Conservation (phyloP, 2,888 invertebrate species). For the Nymphalis c-album region DNA sequence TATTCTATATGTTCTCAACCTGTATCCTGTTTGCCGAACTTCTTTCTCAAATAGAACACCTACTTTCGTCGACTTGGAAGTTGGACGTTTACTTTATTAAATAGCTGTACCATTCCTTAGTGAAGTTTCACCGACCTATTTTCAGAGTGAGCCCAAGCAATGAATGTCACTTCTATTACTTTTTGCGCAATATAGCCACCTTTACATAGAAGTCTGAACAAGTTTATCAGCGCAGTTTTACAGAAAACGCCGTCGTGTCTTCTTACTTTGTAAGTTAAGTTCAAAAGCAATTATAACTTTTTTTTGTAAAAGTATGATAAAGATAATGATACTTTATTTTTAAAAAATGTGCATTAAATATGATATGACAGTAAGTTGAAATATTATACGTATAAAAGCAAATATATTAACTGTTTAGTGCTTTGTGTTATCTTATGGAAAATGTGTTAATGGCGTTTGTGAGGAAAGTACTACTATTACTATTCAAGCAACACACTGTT, state of each 20-base stretch:
- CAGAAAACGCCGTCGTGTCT: constrained; percentile 19
- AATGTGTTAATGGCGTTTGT: constrained; percentile 17
- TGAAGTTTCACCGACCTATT: constrained; percentile 52
- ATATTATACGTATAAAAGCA: neutral
- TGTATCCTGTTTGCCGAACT: constrained; percentile 40
- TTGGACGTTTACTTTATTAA: constrained; percentile 55
- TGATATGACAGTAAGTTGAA: no score
- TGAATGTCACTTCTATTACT: constrained; percentile 43
- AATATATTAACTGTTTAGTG: neutral
- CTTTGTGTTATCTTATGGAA: constrained; percentile 6
- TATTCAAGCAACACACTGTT: constrained; percentile 19
- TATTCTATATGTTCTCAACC: constrained; percentile 14
- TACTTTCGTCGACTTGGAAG: constrained; percentile 47
- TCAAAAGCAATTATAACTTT: constrained; percentile 26
- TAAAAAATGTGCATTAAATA: no score
- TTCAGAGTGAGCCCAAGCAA: constrained; percentile 44
- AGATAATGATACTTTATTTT: neutral
- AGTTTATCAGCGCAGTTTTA: constrained; percentile 28
- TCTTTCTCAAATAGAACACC: constrained; percentile 48
- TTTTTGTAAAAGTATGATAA: neutral
- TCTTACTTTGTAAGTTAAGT: constrained; percentile 25
- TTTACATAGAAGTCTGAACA: constrained; percentile 26
- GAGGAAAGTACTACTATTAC: constrained; percentile 17
- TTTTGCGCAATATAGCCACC: constrained; percentile 33
- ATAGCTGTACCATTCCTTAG: constrained; percentile 51